phyloP scores from a whole-genome alignment of 2,113 vertebrate species.

The Mugil cephalus region DNA sequence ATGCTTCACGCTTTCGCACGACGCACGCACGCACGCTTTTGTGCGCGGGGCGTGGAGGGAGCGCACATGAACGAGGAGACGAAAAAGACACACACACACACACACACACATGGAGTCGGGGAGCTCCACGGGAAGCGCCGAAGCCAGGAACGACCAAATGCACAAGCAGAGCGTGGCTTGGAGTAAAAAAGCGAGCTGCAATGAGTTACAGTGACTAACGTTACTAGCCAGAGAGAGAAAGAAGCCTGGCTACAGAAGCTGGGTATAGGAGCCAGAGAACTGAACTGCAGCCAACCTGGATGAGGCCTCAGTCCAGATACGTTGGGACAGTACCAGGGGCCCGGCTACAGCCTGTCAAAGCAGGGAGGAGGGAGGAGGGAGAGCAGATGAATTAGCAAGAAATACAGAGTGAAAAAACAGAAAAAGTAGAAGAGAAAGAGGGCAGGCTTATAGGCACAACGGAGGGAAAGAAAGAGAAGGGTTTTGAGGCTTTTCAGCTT shows the following conservation, averaged over 20 bases:
- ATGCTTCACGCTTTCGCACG: conserved; percentile 59
- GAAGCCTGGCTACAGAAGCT: conserved; percentile 72
- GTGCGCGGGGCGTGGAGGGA: conserved; percentile 45
- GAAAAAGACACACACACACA: conserved; percentile 13
- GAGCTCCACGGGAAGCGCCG: conserved; percentile 39
- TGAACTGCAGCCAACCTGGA: conserved; percentile 76
- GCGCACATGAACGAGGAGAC: conserved; percentile 52
- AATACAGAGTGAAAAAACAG: conserved; percentile 47
- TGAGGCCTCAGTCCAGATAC: conserved; percentile 76
- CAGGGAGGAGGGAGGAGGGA: conserved; percentile 33
- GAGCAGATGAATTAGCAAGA: conserved; percentile 62
- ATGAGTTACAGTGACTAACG: conserved; percentile 76
- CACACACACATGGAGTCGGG: conserved; percentile 47
- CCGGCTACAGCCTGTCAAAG: conserved; percentile 67
- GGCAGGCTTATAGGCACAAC: conserved; percentile 55
- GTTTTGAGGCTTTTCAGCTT: conserved; percentile 71
- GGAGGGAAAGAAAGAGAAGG: conserved; percentile 44
- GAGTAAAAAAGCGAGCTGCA: conserved; percentile 69
- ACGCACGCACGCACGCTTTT: conserved; percentile 25
- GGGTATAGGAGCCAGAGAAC: conserved; percentile 74
- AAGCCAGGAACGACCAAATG: conserved; percentile 68
- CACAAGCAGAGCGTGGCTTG: conserved; percentile 62
- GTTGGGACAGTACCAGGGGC: conserved; percentile 75
- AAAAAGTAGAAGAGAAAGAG: conserved; percentile 26
- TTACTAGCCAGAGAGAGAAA: conserved; percentile 72